A percentile compares a stretch with the other conserved stretches of the same genome.
These are phyloP conservation scores for Anadara kagoshimensis DNA, from an alignment of 1,140 invertebrate genomes.

Conservation along the genomic window DNA sequence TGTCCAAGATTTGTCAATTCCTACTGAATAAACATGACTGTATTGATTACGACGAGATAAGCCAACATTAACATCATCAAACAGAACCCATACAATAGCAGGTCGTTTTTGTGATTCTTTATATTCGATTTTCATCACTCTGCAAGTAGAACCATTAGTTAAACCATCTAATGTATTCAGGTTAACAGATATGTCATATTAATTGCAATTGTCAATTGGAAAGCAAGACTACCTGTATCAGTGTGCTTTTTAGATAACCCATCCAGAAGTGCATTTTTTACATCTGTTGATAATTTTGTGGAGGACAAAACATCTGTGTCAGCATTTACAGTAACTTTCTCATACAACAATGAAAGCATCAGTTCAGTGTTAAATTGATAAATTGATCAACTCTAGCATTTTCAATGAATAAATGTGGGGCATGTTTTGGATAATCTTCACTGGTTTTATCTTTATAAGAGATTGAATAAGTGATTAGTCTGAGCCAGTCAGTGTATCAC, in stretches of 20 bases:
- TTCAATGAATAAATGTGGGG: conserved; percentile 13
- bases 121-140: conserved; percentile 8
- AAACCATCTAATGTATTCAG: conserved; percentile 18
- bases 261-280: not conserved
- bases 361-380: not conserved
- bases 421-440: not conserved
- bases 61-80: conserved; percentile 23
- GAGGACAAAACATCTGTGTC: not conserved
- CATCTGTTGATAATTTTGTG: not conserved
- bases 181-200: conserved; percentile 15
- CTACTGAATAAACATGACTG: conserved; percentile 2
- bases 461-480: conserved; percentile 14
- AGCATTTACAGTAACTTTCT: not conserved
- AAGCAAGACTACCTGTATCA: not conserved
- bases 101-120: conserved; percentile 15
- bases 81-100: conserved; percentile 32
- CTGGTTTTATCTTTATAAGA: not conserved
- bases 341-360: not conserved
- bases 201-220: conserved; percentile 3
- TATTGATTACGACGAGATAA: conserved; percentile 19
- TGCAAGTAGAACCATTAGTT: conserved; percentile 22
- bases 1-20: conserved; percentile 19
- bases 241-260: not conserved
- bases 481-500: conserved; percentile 18
- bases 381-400: conserved; percentile 17